A percentile compares a stretch with the other conserved stretches of the same genome.
These are phyloP conservation scores for Musca domestica DNA, from an alignment of 1,140 invertebrate species.

Conservation along the genomic window DNA sequence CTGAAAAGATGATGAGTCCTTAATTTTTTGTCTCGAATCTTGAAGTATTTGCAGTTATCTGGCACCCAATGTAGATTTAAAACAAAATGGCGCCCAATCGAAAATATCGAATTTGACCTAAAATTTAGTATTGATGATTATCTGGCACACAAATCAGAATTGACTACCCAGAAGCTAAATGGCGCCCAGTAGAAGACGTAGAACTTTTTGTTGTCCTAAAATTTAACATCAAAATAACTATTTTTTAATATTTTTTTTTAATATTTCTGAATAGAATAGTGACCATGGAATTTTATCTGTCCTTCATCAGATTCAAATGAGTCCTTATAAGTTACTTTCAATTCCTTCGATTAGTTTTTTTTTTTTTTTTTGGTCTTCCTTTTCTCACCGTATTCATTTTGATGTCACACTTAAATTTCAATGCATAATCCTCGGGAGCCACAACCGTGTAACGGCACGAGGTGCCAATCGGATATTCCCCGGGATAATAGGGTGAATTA, in stretches of 20 bases:
- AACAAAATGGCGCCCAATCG: not conserved
- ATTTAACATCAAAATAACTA: too few relatives aligned
- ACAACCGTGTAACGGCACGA: slow-evolving; percentile 46
- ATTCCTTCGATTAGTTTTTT: not conserved
- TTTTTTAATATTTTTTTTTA: too few relatives aligned
- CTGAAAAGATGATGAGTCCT: too few relatives aligned
- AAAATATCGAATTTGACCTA: too few relatives aligned
- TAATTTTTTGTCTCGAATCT: too few relatives aligned
- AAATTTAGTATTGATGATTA: too few relatives aligned
- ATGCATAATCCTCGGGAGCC: slow-evolving; percentile 43
- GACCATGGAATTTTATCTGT: too few relatives aligned
- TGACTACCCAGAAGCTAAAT: not conserved
- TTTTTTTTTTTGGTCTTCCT: not conserved
- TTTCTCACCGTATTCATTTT: slow-evolving; percentile 42
- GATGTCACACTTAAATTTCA: slow-evolving; percentile 44
- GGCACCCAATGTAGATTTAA: not conserved
- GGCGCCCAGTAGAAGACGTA: not conserved
- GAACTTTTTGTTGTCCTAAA: too few relatives aligned
- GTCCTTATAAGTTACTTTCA: too few relatives aligned
- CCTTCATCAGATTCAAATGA: too few relatives aligned
- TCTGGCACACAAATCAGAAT: not conserved
- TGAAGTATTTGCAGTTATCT: too few relatives aligned
- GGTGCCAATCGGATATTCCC: slow-evolving; percentile 40
- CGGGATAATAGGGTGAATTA: slow-evolving; percentile 50
- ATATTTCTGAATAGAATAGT: too few relatives aligned